A percentile compares a stretch with the other conserved stretches of the same genome.
phyloP scores from a whole-genome alignment of 2,113 vertebrate species.

The Mesocricetus auratus region DNA sequence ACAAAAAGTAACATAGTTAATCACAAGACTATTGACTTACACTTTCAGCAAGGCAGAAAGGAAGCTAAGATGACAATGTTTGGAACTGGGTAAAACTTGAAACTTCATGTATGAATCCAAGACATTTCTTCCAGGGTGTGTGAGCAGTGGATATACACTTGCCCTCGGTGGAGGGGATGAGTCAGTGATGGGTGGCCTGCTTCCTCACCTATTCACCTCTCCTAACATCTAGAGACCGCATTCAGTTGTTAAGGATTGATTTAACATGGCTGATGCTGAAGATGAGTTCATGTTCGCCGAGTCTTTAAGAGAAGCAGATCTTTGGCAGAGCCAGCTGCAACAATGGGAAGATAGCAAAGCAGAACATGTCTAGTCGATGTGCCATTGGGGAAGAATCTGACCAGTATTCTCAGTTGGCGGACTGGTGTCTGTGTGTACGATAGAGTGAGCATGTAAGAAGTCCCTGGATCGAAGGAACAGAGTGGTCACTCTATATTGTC shows the following conservation, averaged over 20 bases:
- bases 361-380: neutral
- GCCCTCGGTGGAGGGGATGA: neutral
- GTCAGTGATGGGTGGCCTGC: neutral
- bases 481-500: neutral
- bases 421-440: too few relatives aligned
- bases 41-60: neutral
- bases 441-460: neutral
- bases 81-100: neutral
- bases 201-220: neutral
- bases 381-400: neutral
- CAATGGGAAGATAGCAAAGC: neutral
- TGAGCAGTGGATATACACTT: neutral
- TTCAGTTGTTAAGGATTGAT: neutral
- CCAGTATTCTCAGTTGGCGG: neutral
- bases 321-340: neutral
- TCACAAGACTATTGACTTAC: neutral
- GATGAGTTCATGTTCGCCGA: neutral
- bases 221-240: neutral
- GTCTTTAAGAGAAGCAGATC: neutral
- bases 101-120: neutral
- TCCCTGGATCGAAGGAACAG: neutral
- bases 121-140: neutral
- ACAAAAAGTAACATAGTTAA: neutral
- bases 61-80: neutral
- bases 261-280: neutral